Evolutionary conservation across 2,113 vertebrate species (phyloP), one percentile per base, ranked within the genome.

Genomic region (Limanda limanda): DNA sequence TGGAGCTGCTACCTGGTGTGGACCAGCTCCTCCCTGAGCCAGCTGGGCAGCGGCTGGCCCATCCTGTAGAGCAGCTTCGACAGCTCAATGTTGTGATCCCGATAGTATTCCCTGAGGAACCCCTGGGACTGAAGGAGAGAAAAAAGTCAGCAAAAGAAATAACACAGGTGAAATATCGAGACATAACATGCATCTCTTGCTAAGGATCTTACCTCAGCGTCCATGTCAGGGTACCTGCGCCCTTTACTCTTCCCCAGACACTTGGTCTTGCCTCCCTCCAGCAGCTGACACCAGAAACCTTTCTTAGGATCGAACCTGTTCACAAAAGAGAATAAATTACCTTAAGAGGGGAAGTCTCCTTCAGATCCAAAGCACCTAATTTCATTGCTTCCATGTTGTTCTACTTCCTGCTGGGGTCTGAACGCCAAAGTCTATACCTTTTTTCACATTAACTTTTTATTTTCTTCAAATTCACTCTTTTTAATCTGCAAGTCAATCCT

Each of bases 221-320:
- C 95, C 98, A 99, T 99, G 86, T 99, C 98, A 0, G 97, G 95
- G 83, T 99, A 99, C 82, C 95, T 96, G 81, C 97, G 95, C 63
- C 98, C 97, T 94, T 99, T 99, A 93, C 97, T 99, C 89, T 98
- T 99, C 45, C 97, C 97, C 91, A 99, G 92, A 95, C 98, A 99
- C 91, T 98, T 99, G 0, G 96, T 97, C 89, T 98, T 98, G 35
- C 97, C 97, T 91, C 97, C 97, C 56, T 98, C 97, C 18, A 98
- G 93, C 77, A 99, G 94, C 81, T 98, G 97, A 92, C 98, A 99
- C 98, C 98, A 99, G 91, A 99, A 99, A 68, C 97, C 98, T 91
- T 99, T 99, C 93, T 98, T 98, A 58, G 97, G 96, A 88, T 99
- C 97, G 80, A 98, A 99, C 89, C 98, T 99, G 92, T 2, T 59